Base-by-base conservation (phyloP, 2,888 invertebrate genomes). In the Volucella zonaria region DNA sequence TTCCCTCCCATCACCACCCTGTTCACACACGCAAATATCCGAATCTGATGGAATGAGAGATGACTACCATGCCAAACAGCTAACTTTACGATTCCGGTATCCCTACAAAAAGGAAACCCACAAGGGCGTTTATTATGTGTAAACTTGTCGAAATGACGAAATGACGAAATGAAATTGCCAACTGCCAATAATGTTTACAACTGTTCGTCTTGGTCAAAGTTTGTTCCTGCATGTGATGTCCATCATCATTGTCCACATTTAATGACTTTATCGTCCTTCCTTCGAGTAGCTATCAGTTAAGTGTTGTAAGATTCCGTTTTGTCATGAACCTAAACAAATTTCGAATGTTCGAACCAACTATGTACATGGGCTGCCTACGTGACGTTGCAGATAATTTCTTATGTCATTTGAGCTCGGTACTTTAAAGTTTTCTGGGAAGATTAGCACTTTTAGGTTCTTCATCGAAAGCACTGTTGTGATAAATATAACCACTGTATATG, bases 91-190 rank as follows among this genome's bases (percentile, higher is more conserved):
- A 62, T 45, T 43, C 14, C 52, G 23, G 61, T 61, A 43, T 43
- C 51, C 61, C 43, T 15, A 0, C 45, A 51, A 58, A 14, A 45
- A 31, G 42, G 42, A 42, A 12, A 49, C 10, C 15, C 47, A 8
- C 14, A 43, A 38, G 56, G 47, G 70, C 62, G 51, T 75, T 81
- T 81, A 75, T 81, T 81, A 76, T 70, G 75, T 76, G 75, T 62
- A 81, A 81, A 81, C 56, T 81, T 81, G 43, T 45, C 15, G 58
- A 58, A 64, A 52, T 49, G 40, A 62, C 15, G 58, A 58, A 64
- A 52, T 49, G 40, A 62, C 58, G 10, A 76, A 43, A 49, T 49
- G 45, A 75, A 68, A 68, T 58, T 80, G 75, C 67, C 70, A 70
- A 58, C 58, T 70, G 64, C 68, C 75, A 80, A 75, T 75, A 68